Evolutionary conservation across 2,113 vertebrate genomes (phyloP), one percentile per base, ranked within the genome.

Genomic region (Rana temporaria): DNA sequence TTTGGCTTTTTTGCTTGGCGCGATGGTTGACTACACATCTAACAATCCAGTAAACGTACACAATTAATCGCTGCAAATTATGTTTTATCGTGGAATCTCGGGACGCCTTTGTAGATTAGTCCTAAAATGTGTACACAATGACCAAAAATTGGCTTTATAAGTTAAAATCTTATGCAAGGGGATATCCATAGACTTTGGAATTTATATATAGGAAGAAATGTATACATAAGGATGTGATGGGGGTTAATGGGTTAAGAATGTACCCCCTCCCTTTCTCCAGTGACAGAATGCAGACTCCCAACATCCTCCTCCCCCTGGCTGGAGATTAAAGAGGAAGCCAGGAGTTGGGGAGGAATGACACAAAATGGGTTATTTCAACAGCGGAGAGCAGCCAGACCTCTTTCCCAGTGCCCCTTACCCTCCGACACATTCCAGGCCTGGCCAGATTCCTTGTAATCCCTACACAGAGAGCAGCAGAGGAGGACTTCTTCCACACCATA

Each of bases 341-440:
- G 59, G 59, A 56, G 26, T 81, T 81, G 34, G 70, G 79, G 79
- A 63, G 70, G 69, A 82, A 82, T 73, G 34, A 66, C 79, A 65
- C 52, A 20, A 81, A 81, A 73, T 63, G 67, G 68, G 59, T 71
- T 71, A 81, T 71, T 81, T 81, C 79, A 81, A 63, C 79, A 81
- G 42, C 79, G 34, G 48, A 38, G 59, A 63, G 42, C 53, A 65
- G 68, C 55, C 79, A 64, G 68, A 70, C 67, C 38, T n/a, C 38
- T 24, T 53, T 65, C 79, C 19, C 52, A 68, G 64, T 55, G 53
- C 77, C 77, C 32, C 67, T n/a, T 12, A 75, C 71, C n/a, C 76
- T 34, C 69, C 11, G 42, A 56, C 60, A 82, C 80, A 82, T 82
- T 75, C 70, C 80, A 74, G 79, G 2, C 38, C 15, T 67, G 77